phyloP scores from a whole-genome alignment of 2,113 vertebrate species.

The Cochlearius cochlearius region DNA sequence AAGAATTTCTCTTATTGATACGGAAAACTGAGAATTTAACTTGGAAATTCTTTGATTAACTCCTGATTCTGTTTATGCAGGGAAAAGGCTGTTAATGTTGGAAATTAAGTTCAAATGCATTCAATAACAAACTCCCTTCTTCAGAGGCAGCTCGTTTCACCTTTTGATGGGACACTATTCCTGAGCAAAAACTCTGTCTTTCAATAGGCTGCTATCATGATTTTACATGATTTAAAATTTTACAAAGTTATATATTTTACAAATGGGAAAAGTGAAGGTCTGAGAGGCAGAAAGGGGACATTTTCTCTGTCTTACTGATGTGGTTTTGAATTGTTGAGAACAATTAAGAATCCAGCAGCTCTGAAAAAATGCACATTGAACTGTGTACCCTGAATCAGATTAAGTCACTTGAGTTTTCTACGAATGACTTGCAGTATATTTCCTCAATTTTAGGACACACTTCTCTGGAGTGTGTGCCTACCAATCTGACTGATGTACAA shows the following conservation, averaged over 20 bases:
- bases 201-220: neutral
- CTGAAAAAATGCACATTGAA: neutral
- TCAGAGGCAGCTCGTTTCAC: neutral
- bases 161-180: neutral
- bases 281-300: neutral
- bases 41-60: conserved; percentile 12
- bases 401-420: neutral
- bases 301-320: neutral
- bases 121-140: neutral
- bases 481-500: neutral
- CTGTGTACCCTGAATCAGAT: neutral
- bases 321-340: neutral
- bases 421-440: neutral
- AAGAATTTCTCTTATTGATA: conserved; percentile 15
- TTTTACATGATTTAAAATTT: neutral
- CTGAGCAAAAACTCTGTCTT: neutral
- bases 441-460: neutral
- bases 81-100: conserved; percentile 20
- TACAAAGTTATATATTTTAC: neutral
- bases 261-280: neutral
- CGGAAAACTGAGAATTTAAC: conserved; percentile 36
- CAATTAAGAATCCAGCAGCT: neutral
- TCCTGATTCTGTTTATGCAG: conserved; percentile 3
- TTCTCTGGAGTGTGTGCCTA: neutral
- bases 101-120: conserved; percentile 15